These are phyloP conservation scores for Dromas ardeola DNA, from an alignment of 2,113 vertebrate genomes.

Conservation along the genomic window DNA sequence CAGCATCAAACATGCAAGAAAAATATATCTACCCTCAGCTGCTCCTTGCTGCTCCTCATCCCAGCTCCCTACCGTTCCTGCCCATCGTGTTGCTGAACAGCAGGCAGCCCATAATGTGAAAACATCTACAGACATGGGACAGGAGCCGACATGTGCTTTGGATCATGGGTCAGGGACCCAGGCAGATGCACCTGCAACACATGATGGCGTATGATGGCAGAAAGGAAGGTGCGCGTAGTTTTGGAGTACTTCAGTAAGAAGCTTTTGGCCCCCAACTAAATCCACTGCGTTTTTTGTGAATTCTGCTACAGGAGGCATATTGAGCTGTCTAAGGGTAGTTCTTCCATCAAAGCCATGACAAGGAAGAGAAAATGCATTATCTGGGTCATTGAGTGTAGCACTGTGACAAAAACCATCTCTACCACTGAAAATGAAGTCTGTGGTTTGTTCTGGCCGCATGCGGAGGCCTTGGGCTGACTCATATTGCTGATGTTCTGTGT, in stretches of 20 bases:
- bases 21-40: neutral
- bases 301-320: neutral
- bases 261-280: neutral
- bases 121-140: accelerated
- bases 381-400: neutral
- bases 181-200: neutral
- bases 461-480: neutral
- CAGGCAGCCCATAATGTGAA: neutral
- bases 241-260: neutral
- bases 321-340: neutral
- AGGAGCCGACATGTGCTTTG: neutral
- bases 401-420: neutral
- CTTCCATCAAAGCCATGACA: neutral
- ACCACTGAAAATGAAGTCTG: neutral
- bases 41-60: neutral
- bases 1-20: neutral
- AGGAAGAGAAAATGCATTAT: neutral
- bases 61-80: neutral
- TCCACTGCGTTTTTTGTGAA: neutral
- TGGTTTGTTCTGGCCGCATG: neutral
- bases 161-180: neutral
- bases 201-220: neutral
- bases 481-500: neutral
- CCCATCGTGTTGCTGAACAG: neutral
- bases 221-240: accelerated